Conservation (phyloP, 2,797 vertebrate genomes). For the Melanitta fusca region DNA sequence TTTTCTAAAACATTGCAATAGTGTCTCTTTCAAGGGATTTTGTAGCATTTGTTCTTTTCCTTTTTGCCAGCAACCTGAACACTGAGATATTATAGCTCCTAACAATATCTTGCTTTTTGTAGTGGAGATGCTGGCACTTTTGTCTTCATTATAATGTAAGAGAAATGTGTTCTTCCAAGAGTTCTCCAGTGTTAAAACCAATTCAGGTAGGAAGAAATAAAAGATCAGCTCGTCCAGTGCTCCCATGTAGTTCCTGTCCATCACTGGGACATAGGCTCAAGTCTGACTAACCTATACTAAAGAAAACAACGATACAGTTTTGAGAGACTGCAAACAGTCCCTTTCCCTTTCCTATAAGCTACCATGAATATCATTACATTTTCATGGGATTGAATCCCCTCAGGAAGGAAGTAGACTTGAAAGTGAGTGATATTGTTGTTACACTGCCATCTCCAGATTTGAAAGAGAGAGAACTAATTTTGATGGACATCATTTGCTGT, state of each 20-base stretch:
- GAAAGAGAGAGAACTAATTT: neutral
- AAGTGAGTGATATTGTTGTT: neutral
- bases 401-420: neutral
- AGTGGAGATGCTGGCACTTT: neutral
- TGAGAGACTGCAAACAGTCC: neutral
- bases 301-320: neutral
- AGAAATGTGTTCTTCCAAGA: neutral
- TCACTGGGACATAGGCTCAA: neutral
- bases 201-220: neutral
- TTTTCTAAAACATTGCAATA: neutral
- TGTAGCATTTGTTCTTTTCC: neutral
- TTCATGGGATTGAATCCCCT: neutral
- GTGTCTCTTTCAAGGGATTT: neutral
- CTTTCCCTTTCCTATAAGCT: neutral
- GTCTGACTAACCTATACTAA: neutral
- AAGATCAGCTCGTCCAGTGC: neutral
- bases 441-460: neutral
- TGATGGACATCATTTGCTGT: neutral
- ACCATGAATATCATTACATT: neutral
- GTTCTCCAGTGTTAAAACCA: neutral
- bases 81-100: neutral
- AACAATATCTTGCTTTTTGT: neutral
- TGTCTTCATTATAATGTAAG: neutral
- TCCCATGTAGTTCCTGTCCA: neutral
- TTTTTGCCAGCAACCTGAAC: neutral